Conservation (phyloP, 2,888 invertebrate genomes). For the Protophormia terraenovae region DNA sequence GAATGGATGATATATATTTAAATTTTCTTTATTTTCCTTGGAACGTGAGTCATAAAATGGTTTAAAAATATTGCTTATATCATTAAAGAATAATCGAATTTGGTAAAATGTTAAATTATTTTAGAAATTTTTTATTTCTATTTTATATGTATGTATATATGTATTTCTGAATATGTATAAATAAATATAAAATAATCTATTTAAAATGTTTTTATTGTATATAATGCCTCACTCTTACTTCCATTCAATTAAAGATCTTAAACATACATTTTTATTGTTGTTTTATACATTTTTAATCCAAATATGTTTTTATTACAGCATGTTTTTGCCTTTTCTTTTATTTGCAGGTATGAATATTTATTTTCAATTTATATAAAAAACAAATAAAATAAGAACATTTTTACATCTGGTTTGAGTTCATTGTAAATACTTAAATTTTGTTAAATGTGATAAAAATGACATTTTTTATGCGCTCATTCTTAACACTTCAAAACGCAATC, state of each 20-base stretch:
- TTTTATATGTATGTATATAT: too few species aligned
- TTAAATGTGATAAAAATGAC: constrained; percentile 8
- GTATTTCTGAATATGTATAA: neutral
- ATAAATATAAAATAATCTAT: neutral
- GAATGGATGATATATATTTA: too few species aligned
- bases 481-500: constrained; percentile 12
- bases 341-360: constrained; percentile 43
- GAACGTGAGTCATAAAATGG: too few species aligned
- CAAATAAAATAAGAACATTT: neutral
- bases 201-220: neutral
- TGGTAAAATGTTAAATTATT: too few species aligned
- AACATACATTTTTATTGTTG: constrained; percentile 4
- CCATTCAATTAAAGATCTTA: constrained; percentile 11
- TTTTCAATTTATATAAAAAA: constrained; percentile 33
- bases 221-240: neutral
- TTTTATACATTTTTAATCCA: constrained; percentile 5
- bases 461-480: constrained; percentile 19
- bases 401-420: constrained; percentile 28
- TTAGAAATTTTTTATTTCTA: too few species aligned
- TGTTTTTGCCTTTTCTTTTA: constrained; percentile 4
- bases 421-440: constrained; percentile 18
- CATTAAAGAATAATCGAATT: too few species aligned
- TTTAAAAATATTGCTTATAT: too few species aligned
- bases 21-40: too few species aligned
- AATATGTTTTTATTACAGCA: neutral